A percentile compares a stretch with the other conserved stretches of the same genome.
These are phyloP conservation scores for Schmidtea mediterranea DNA, from an alignment of 1,140 invertebrate species.

Conservation along the genomic window DNA sequence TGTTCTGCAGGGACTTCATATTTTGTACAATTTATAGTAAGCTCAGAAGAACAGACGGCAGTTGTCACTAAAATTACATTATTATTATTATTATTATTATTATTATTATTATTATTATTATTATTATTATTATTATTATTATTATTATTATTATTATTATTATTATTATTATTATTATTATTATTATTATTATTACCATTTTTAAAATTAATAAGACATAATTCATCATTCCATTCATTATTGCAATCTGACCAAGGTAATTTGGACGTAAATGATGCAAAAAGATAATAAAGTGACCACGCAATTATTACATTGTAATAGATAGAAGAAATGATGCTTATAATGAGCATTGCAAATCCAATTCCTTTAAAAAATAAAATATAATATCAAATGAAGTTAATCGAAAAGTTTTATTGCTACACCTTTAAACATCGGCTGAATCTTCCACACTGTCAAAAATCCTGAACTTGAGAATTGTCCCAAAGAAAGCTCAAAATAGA, in stretches of 20 bases:
- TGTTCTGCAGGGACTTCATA: too few species aligned
- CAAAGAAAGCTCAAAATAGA: slow-evolving; percentile 29
- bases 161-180: neutral
- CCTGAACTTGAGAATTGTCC: slow-evolving; percentile 27
- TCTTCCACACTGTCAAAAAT: slow-evolving; percentile 38
- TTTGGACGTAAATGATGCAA: slow-evolving; percentile 22
- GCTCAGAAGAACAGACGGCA: too few species aligned
- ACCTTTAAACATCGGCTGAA: slow-evolving; percentile 53
- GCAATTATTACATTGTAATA: slow-evolving; percentile 94
- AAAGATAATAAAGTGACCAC: slow-evolving; percentile 75
- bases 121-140: too few species aligned
- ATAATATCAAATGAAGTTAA: neutral
- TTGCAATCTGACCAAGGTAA: slow-evolving; percentile 16
- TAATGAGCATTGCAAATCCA: slow-evolving; percentile 76
- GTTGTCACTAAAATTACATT: too few species aligned
- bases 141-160: too few species aligned
- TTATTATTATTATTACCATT: neutral
- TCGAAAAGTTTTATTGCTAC: neutral
- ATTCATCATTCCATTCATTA: slow-evolving; percentile 59
- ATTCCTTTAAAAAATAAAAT: slow-evolving; percentile 47
- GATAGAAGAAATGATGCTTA: slow-evolving; percentile 85
- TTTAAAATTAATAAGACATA: neutral
- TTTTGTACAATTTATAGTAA: too few species aligned
- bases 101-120: too few species aligned
- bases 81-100: too few species aligned